Base-by-base conservation (phyloP, 2,888 invertebrate genomes). In the Drosophila buzzatii region DNA sequence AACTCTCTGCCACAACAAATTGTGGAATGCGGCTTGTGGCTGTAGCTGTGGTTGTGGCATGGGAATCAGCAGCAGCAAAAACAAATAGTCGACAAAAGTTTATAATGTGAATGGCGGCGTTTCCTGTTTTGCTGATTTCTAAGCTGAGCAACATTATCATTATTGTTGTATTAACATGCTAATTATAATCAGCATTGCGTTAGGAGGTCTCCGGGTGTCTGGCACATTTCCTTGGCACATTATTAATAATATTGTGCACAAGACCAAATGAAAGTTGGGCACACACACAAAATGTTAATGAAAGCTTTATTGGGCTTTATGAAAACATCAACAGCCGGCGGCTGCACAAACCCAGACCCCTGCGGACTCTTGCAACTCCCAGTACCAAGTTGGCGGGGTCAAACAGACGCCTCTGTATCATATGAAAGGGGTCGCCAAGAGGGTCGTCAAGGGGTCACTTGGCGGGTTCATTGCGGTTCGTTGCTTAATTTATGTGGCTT, bases 401-500 rank as follows among this genome's bases (percentile, higher is more conserved):
- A 66, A 61, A 23, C 69, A 57, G 82, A 53, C 31, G 84, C 66
- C 75, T 73, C 82, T 75, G 73, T 80, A 82, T 84, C 83, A 80
- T 76, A 79, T 74, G 59, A 80, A 72, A 73, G 82, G 81, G 81
- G 73, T 71, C 73, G 82, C 42, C 45, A 52, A 52, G 56, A 49
- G 56, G 78, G 81, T 45, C 23, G 61, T 68, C 72, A 63, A 41
- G n/a, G 8, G 41, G 41, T 41, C n/a, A 41, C 52, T 75, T 62
- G 41, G 79, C 67, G 73, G 77, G 81, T 79, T 77, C 80, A 80
- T 69, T 76, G 72, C 60, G 74, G 75, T 71, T 75, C 68, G 80
- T 76, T 70, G 64, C 70, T 76, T 82, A 84, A 84, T 85, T 88
- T 85, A 81, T 84, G 88, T 81, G 86, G 86, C 76, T 84, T 84